Evolutionary conservation across 2,888 invertebrate genomes (phyloP), one percentile per base, ranked within the genome.

Genomic region (Scrobipalpa costella): DNA sequence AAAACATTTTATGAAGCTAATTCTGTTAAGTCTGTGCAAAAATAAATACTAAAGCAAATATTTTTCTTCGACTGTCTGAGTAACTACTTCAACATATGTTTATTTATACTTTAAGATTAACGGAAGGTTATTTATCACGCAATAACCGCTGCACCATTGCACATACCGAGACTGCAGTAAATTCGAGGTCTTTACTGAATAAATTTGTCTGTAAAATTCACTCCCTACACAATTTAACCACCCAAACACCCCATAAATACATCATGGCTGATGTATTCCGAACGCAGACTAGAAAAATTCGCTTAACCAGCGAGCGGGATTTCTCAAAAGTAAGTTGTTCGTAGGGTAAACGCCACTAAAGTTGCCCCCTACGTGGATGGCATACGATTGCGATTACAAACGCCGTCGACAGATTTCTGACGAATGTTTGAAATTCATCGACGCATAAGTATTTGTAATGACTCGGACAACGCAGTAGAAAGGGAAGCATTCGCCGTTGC

Each of bases 261-360:
- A 34, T 60, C 60, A 60, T n/a, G 15, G 21, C 11, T 60, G 60
- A 60, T 60, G 44, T 34, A 63, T 63, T 63, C 34, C 19, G 40
- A 44, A 55, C 27, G 44, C 52, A 49, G 52, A 52, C 57, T 57
- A 34, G 57, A 64, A 57, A 64, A 64, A 61, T 64, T 44, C 55
- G 57, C 55, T 34, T 47, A 66, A 70, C 69, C 67, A 66, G 64
- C 66, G 62, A 68, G 62, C 50, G 40, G 55, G 63, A 59, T 40
- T 40, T 17, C 49, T 57, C 47, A 59, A 55, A 33, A 15, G 17
- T 52, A 61, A 64, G 61, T 64, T 38, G 38, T 57, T 49, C 55
- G 71, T 70, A 68, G 71, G 74, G 77, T 77, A 78, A 81, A 78
- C 71, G 76, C 72, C 75, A 63, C 62, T 62, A 63, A 67, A 64